phyloP scores from a whole-genome alignment of 1,140 invertebrate genomes.

The Conus betulinus region DNA sequence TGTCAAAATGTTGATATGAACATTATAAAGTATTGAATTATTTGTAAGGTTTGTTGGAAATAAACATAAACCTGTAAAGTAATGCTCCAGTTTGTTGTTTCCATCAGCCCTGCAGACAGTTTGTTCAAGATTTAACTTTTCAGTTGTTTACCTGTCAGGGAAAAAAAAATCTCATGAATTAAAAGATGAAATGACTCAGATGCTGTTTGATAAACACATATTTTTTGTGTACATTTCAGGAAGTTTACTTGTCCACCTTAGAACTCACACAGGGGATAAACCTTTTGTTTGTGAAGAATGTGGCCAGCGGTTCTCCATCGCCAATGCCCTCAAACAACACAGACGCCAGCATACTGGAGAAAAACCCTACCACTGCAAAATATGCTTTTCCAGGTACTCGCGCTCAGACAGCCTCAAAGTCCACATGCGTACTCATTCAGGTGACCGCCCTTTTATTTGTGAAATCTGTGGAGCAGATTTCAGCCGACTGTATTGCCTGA shows the following conservation, averaged over 20 bases:
- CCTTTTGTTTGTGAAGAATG: constrained; percentile 87
- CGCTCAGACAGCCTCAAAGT: constrained; percentile 49
- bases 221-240: constrained; percentile 13
- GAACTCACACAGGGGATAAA: constrained; percentile 53
- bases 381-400: constrained; percentile 80
- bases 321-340: constrained; percentile 94
- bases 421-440: constrained; percentile 78
- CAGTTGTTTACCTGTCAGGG: too few relatives aligned
- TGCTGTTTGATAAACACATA: too few relatives aligned
- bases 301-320: constrained; percentile 94
- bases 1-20: too few relatives aligned
- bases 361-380: constrained; percentile 97
- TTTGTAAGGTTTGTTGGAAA: too few relatives aligned
- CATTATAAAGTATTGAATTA: too few relatives aligned
- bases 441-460: constrained; percentile 50
- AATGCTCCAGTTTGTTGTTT: too few relatives aligned
- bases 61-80: too few relatives aligned
- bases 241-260: constrained; percentile 44
- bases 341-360: constrained; percentile 96
- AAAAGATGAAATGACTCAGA: too few relatives aligned
- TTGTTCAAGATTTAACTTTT: too few relatives aligned
- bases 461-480: constrained; percentile 49
- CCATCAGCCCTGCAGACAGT: too few relatives aligned
- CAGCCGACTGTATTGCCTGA: constrained; percentile 32
- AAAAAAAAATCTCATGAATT: too few relatives aligned